These are phyloP conservation scores for Aquatica leii DNA, from an alignment of 2,888 invertebrate genomes.

Conservation along the genomic window DNA sequence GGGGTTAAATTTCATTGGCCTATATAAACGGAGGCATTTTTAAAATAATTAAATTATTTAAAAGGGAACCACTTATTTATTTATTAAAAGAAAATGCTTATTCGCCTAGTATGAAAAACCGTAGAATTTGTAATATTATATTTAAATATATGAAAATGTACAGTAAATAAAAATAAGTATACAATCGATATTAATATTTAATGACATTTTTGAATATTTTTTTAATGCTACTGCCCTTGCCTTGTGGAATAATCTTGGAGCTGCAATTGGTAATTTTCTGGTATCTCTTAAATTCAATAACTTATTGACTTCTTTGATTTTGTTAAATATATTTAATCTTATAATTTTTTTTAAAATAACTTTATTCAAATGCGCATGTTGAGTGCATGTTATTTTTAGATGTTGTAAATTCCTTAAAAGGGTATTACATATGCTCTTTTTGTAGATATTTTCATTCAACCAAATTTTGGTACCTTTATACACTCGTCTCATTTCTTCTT, in stretches of 20 bases:
- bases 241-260: neutral
- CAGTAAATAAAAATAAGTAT: neutral
- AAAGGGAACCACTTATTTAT: too few relatives aligned
- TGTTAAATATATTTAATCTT: conserved; percentile 9
- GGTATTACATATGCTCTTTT: neutral
- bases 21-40: conserved; percentile 8
- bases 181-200: neutral
- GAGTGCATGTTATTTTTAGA: neutral
- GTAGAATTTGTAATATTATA: neutral
- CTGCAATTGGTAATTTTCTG: conserved; percentile 3
- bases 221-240: conserved; percentile 8
- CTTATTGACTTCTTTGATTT: neutral
- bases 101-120: neutral
- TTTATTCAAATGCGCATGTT: conserved; percentile 7
- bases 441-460: neutral
- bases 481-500: neutral
- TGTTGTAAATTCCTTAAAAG: conserved; percentile 1
- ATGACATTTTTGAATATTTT: conserved; percentile 4
- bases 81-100: neutral
- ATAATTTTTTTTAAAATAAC: conserved; percentile 4
- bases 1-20: neutral
- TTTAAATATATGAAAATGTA: neutral
- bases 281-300: conserved; percentile 4
- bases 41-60: conserved; percentile 1
- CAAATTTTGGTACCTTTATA: conserved; percentile 2